Evolutionary conservation across 2,113 vertebrate species (phyloP).

Genomic region (Oreochromis aureus): DNA sequence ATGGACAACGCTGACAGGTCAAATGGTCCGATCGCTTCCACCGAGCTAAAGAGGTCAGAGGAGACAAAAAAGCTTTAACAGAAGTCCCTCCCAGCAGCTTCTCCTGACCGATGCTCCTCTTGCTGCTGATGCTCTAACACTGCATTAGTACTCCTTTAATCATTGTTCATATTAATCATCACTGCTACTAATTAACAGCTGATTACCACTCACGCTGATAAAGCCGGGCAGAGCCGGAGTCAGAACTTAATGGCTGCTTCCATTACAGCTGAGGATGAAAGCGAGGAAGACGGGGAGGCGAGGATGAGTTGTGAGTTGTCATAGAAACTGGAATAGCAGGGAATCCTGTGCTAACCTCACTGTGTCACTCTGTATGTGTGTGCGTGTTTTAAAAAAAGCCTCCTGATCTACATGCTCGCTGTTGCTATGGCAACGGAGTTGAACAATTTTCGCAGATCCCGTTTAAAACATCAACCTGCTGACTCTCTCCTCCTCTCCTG

Average conservation of each 20-base stretch:
- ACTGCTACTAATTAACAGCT: background rate
- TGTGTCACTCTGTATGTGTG: conserved; percentile 42
- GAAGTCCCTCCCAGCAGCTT: background rate
- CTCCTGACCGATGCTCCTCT: background rate
- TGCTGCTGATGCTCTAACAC: background rate
- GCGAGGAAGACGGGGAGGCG: background rate
- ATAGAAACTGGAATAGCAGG: conserved; percentile 68
- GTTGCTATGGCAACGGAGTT: conserved; percentile 56
- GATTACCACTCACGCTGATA: background rate
- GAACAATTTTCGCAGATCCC: conserved; percentile 41
- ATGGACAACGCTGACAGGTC: background rate
- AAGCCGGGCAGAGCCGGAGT: background rate
- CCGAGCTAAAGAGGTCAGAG: background rate
- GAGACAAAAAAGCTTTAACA: background rate
- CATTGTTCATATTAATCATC: background rate
- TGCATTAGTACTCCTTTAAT: background rate
- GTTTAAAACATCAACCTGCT: conserved; percentile 9
- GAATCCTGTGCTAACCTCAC: conserved; percentile 69
- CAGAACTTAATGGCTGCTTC: conserved; percentile 21
- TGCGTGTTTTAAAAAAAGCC: conserved; percentile 42
- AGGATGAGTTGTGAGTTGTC: conserved; percentile 55
- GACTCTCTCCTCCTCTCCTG: background rate
- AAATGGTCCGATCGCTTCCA: background rate
- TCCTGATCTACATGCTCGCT: conserved; percentile 50
- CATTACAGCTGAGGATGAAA: conserved; percentile 12